phyloP scores from a whole-genome alignment of 2,113 vertebrate species.

The Tilapia sparmanii region DNA sequence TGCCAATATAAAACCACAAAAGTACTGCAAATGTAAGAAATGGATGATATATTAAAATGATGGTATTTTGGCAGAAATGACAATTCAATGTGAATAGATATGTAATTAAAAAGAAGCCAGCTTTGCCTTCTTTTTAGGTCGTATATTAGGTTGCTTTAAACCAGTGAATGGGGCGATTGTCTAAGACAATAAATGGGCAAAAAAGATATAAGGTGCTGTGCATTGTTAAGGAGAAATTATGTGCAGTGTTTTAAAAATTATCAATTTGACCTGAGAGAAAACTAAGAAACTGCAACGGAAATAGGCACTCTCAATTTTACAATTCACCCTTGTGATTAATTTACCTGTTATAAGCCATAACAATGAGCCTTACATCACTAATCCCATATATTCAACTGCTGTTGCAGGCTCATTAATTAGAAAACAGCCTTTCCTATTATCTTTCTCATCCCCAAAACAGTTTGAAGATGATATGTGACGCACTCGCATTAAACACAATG shows the following conservation, averaged over 20 bases:
- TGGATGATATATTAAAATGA: not conserved
- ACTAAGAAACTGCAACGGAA: not conserved
- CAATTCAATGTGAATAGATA: not conserved
- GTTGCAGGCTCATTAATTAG: constrained; percentile 28
- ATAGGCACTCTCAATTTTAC: not conserved
- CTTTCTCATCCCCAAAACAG: constrained; percentile 20
- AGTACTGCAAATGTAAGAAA: not conserved
- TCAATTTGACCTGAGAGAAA: not conserved
- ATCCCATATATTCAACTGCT: not conserved
- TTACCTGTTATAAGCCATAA: not conserved
- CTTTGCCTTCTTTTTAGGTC: not conserved
- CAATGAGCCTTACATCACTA: not conserved
- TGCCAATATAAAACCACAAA: not conserved
- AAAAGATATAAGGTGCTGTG: not conserved
- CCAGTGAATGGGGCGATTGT: not conserved
- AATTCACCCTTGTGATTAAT: not conserved
- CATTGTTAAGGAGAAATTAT: not conserved
- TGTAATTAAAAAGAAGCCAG: not conserved
- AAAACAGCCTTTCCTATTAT: constrained; percentile 24
- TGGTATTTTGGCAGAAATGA: not conserved
- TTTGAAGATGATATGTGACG: constrained; percentile 1
- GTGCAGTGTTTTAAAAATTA: not conserved
- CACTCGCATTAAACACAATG: constrained; percentile 15
- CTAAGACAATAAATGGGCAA: not conserved
- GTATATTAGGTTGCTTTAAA: not conserved